Base-by-base conservation (phyloP, 2,113 vertebrate genomes). In the Campylorhamphus procurvoides region DNA sequence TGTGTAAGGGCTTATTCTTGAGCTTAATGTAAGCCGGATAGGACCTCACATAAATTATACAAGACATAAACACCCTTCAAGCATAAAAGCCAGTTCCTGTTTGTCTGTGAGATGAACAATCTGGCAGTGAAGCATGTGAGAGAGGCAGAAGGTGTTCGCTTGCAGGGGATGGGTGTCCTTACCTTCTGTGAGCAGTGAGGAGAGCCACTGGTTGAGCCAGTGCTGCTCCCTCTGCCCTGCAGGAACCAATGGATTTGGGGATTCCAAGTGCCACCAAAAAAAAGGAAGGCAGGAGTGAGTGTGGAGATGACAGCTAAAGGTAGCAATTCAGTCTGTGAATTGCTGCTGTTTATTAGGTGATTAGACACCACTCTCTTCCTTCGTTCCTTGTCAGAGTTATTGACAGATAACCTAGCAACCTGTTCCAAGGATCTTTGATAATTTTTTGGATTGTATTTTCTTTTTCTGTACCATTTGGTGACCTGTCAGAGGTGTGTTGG, bases 71-170 rank as follows among this genome's bases (percentile, higher is more conserved):
- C n/a, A 92, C n/a, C 72, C 84, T 91, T 84, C 37, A 46, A 89
- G 89, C 89, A 50, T 69, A 76, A 87, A 84, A 95, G 72, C 76
- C 84, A 77, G 86, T 62, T 95, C 63, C 91, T 81, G 84, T 96
- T 94, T 93, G 69, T 86, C 83, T 90, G 71, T 3, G 8, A 71
- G 78, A 77, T 78, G 93, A 91, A 29, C 69, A 55, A 72, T 86
- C 40, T 58, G 84, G 58, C 93, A 96, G 73, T 4, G 28, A 66
- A 60, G 93, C 1, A 0, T 91, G 84, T 68, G 27, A 87, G 83
- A 87, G 83, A 90, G 80, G 80, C 76, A 92, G 89, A 46, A 77
- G 76, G 73, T 87, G 67, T 47, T 85, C 47, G 46, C 75, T 87
- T 5, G 0, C 53, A 18, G 23, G n/a, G 33, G 49, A 53, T 72